Evolutionary conservation across 1,140 invertebrate genomes (phyloP).

Genomic region (Lordiphosa collinella): DNA sequence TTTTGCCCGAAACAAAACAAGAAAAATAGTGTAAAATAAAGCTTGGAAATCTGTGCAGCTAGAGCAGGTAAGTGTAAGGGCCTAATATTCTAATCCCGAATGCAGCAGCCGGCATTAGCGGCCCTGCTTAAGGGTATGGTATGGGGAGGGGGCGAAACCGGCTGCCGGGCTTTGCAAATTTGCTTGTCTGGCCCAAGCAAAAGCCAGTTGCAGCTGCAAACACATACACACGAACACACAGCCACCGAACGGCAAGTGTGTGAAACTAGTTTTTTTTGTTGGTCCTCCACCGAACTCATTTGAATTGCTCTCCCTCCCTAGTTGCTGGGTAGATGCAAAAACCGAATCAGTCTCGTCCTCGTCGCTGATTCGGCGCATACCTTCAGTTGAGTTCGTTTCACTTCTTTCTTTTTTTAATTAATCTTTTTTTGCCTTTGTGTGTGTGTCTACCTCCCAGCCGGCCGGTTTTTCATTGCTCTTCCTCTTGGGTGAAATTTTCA

Average conservation of each 20-base stretch:
- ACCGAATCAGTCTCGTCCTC: slow-evolving; percentile 3
- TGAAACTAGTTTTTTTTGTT: slow-evolving; percentile 5
- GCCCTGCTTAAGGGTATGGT: no score
- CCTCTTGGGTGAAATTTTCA: no score
- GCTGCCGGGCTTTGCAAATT: no score
- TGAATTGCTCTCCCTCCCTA: slow-evolving; percentile 48
- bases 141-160: no score
- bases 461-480: slow-evolving; percentile 24
- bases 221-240: slow-evolving; percentile 1
- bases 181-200: slow-evolving; percentile 6
- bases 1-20: no score
- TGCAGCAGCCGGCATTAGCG: no score
- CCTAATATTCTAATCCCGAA: no score
- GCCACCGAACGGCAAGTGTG: slow-evolving; percentile 1
- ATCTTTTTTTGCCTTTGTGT: slow-evolving; percentile 35
- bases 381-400: slow-evolving; percentile 24
- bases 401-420: background rate
- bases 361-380: slow-evolving; percentile 45
- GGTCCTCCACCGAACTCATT: slow-evolving; percentile 43
- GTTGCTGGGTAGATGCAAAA: slow-evolving; percentile 1
- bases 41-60: no score
- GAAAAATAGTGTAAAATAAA: no score
- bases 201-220: slow-evolving; percentile 8
- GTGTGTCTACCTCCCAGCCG: slow-evolving; percentile 52
- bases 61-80: no score